A percentile compares a stretch with the other conserved stretches of the same genome.
These are phyloP conservation scores for Drosophila nr. medialis DNA, from an alignment of 2,888 invertebrate genomes.

Conservation along the genomic window DNA sequence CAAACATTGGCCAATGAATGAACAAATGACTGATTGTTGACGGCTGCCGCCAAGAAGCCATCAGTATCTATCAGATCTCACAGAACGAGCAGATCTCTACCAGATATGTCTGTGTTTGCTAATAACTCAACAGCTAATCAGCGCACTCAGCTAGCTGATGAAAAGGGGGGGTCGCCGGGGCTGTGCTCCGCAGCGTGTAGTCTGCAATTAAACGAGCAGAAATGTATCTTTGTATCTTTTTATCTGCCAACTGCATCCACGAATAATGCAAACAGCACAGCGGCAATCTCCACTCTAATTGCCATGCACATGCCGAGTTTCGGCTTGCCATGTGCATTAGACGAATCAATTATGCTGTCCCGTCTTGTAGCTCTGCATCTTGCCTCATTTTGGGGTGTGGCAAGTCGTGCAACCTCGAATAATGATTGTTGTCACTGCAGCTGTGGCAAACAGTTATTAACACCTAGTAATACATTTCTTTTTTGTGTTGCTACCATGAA, in stretches of 20 bases:
- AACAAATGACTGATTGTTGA: conserved; percentile 69
- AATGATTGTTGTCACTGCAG: conserved; percentile 53
- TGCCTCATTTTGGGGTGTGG: conserved; percentile 35
- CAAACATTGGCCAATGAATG: conserved; percentile 60
- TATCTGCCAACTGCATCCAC: conserved; percentile 64
- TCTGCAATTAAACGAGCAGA: conserved; percentile 75
- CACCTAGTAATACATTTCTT: conserved; percentile 16
- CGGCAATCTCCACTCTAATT: conserved; percentile 48
- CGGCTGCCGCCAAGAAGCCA: conserved; percentile 33
- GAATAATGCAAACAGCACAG: conserved; percentile 51
- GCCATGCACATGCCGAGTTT: conserved; percentile 61
- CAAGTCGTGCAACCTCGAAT: conserved; percentile 23
- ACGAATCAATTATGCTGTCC: conserved; percentile 73
- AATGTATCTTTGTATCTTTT: conserved; percentile 75
- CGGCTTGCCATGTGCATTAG: conserved; percentile 60
- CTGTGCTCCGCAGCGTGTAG: conserved; percentile 63
- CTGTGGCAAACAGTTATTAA: conserved; percentile 39
- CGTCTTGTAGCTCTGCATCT: background rate
- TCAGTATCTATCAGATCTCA: conserved; percentile 41
- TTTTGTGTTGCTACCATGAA: background rate
- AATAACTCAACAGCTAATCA: conserved; percentile 81
- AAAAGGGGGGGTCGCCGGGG: background rate
- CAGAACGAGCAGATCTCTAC: conserved; percentile 41
- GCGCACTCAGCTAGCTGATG: conserved; percentile 33
- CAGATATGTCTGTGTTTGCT: conserved; percentile 74